These are phyloP conservation scores for Drosophila neocordata DNA, from an alignment of 1,140 invertebrate genomes.

Conservation along the genomic window DNA sequence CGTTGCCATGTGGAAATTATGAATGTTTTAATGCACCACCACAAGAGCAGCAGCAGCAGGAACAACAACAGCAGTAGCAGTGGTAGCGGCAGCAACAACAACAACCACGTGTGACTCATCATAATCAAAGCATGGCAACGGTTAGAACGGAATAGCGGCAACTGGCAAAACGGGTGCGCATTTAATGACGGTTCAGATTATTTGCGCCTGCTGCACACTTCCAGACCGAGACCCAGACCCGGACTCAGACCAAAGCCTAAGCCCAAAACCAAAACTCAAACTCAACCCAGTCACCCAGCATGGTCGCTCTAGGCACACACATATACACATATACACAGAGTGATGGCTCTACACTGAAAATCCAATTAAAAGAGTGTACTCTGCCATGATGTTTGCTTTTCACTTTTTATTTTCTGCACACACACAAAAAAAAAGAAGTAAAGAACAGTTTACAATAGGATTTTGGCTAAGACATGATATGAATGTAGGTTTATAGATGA, in stretches of 20 bases:
- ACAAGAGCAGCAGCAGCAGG: conserved; percentile 8
- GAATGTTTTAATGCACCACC: conserved; percentile 68
- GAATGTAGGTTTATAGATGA: conserved; percentile 12
- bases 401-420: conserved; percentile 23
- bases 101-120: conserved; percentile 69
- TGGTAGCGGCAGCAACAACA: not conserved
- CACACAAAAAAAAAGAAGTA: not conserved
- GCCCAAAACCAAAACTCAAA: conserved; percentile 19
- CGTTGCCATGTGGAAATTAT: conserved; percentile 77
- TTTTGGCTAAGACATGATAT: conserved; percentile 22
- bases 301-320: conserved; percentile 39
- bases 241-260: not conserved
- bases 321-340: not conserved
- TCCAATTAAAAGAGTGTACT: conserved; percentile 75
- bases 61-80: conserved; percentile 1
- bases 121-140: conserved; percentile 58
- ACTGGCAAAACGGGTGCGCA: conserved; percentile 58
- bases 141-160: not conserved
- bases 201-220: conserved; percentile 70
- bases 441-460: not conserved
- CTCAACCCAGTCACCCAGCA: conserved; percentile 20
- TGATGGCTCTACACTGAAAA: conserved; percentile 36
- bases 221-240: conserved; percentile 18
- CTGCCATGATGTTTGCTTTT: conserved; percentile 71
- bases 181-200: conserved; percentile 77